Base-by-base conservation (phyloP, 2,113 vertebrate genomes). In the Actenoides lindsayi region DNA sequence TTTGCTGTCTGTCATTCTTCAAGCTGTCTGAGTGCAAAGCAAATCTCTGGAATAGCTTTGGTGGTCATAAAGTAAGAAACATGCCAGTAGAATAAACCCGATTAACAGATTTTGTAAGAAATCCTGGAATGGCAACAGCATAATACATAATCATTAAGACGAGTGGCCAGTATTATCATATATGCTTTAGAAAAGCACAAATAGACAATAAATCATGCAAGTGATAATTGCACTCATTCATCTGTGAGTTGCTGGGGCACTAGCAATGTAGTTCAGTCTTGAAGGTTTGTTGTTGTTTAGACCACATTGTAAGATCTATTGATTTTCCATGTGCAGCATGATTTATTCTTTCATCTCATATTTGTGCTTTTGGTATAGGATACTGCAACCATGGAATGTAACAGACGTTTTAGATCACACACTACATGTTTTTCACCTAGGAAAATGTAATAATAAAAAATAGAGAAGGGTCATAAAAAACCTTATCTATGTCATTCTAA, bases 331-430 rank as follows among this genome's bases (percentile, higher is more conserved):
- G 21, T 71, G 44, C 63, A 54, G 39, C 65, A 57, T 68, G 74
- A 78, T 93, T 97, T 96, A 74, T 86, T 94, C 13, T 93, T 97
- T 88, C 71, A 69, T 60, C 8, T 89, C 92, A 9, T 94, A 50
- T 94, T 92, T 96, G 21, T 73, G 53, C 74, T 71, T 14, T 89
- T 50, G 54, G 30, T 92, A 82, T 57, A 93, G 39, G 25, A 44
- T 86, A 53, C 48, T 76, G 46, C 39, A 65, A 19, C 73, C 51
- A 33, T 86, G 79, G 87, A 84, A 80, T 95, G 16, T 80, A 94
- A 88, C 9, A 44, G 35, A 78, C 12, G 53, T 91, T 94, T 97
- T 87, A 85, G 21, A 62, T 76, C n/a, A 50, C 63, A 14, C 80
- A 59, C 28, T 83, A 95, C 53, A 80, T 75, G 35, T 33, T 82